Percentiles rank a stretch among this genome's conserved stretches.
Evolutionary conservation across 1,140 invertebrate genomes (phyloP).

Genomic region (Aphis gossypii): DNA sequence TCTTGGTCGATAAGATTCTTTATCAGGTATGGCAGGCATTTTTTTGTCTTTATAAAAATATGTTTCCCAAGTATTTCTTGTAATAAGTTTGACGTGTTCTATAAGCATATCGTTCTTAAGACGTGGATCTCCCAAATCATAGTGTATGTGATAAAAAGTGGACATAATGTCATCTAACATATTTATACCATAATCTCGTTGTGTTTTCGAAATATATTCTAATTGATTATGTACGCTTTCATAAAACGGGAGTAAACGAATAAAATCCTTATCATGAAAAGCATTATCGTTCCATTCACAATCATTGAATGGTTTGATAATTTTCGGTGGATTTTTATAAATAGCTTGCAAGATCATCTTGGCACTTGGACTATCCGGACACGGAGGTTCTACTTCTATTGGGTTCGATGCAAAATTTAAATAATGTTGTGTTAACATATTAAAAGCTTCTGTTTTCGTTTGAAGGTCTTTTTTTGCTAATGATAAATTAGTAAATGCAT

Average conservation of each 20-base stretch:
- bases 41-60: constrained; percentile 20
- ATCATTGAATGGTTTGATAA: not conserved
- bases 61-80: constrained; percentile 39
- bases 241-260: constrained; percentile 25
- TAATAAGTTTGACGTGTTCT: constrained; percentile 27
- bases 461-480: not conserved
- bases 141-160: constrained; percentile 25
- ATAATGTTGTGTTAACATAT: not conserved
- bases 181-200: constrained; percentile 26
- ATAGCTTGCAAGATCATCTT: not conserved
- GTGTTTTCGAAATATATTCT: constrained; percentile 21
- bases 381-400: too few species aligned
- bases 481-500: constrained; percentile 22
- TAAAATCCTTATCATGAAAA: constrained; percentile 27
- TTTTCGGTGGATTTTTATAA: not conserved
- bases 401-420: not conserved
- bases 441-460: constrained; percentile 9
- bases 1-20: not conserved
- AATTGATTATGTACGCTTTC: constrained; percentile 29
- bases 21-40: constrained; percentile 14
- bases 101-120: constrained; percentile 9
- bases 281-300: constrained; percentile 20
- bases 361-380: not conserved
- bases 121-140: constrained; percentile 39
- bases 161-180: constrained; percentile 45